Evolutionary conservation across 53 echinoderm and acorn worm species (phyloP), one percentile per base, ranked within the genome.

Genomic region (Echinometra lucunter): DNA sequence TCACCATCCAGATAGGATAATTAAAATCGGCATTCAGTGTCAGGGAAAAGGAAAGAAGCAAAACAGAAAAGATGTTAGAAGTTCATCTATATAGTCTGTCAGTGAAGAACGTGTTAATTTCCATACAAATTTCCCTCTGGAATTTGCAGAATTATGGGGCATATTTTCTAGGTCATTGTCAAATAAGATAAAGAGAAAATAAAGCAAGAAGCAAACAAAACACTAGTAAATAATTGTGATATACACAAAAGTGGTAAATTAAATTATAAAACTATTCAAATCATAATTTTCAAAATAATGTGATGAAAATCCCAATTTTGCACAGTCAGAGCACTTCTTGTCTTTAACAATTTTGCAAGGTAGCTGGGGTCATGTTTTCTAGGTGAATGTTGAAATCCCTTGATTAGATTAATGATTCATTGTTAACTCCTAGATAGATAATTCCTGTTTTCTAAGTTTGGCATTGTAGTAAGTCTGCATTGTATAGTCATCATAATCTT

Each of bases 321-420:
- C 9, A 6, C 9, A 49, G 49, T 4, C 49, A 49, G 49, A 49
- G 49, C n/a, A n/a, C n/a, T n/a, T n/a, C n/a, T n/a, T n/a, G n/a
- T 49, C 49, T 49, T 49, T 49, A 4, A 49, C 49, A 49, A 49
- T 49, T 49, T 49, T 49, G 9, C 13, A 53, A 53, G 53, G 9
- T 2, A 11, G 5, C 13, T 53, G 53, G 44, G 81, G 40, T 81
- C 81, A 81, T 42, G 25, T 38, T 81, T 81, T 81, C 42, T 81
- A 81, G 81, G 81, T 81, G 81, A 81, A 44, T 44, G 44, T 80
- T 12, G 16, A 78, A 78, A 16, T 40, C 42, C 2, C 40, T 78
- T 78, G 13, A 37, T 12, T 80, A 8, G 42, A 80, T 42, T 80
- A 80, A 42, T 80, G 44, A 80, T 72, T 72, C 80, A 80, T 80